Base-by-base conservation (phyloP, 1,140 invertebrate genomes). In the Caenorhabditis latens region DNA sequence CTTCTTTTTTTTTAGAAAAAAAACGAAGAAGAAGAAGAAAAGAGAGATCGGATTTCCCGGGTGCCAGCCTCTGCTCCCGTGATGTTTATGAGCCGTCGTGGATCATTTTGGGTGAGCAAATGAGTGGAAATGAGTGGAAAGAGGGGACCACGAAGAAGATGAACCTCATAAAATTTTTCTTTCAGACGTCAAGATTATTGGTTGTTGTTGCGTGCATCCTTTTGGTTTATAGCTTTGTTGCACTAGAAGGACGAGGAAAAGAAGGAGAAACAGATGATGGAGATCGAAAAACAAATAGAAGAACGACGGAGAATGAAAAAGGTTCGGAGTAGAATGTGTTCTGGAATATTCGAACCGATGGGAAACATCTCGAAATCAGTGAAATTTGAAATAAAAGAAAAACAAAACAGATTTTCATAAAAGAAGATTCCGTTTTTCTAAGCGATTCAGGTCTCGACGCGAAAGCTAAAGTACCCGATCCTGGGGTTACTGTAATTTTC, bases 141-240 rank as follows among this genome's bases (percentile, higher is more conserved):
- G 7, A n/a, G 16, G 9, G 50, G 9, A 67, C 32, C 32, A 32
- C 32, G 32, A 32, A 32, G 32, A 32, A 1, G 32, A 32, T 1
- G 32, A 65, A 65, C n/a, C 57, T 9, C 8, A n/a, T 19, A 71
- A 14, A 46, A 43, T 79, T 79, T 32, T 2, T 32, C 32, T 32
- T 32, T 14, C 71, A 79, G 71, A 79, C 40, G 11, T 79, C 71
- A 13, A 6, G 71, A 24, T 0, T 50, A 13, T 9, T 79, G 46
- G 71, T 79, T 9, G 19, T 50, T 53, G 7, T 40, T 79, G 71
- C 71, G 8, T 79, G 71, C 14, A 46, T 46, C 24, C 46, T 79
- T 50, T 46, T 79, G 46, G 71, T 79, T 53, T 79, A 79, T 24
- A 79, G 71, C 46, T 79, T 79, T 24, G 19, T 79, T n/a, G 46